Conservation (phyloP, 2,113 vertebrate species). For the Misgurnus anguillicaudatus region DNA sequence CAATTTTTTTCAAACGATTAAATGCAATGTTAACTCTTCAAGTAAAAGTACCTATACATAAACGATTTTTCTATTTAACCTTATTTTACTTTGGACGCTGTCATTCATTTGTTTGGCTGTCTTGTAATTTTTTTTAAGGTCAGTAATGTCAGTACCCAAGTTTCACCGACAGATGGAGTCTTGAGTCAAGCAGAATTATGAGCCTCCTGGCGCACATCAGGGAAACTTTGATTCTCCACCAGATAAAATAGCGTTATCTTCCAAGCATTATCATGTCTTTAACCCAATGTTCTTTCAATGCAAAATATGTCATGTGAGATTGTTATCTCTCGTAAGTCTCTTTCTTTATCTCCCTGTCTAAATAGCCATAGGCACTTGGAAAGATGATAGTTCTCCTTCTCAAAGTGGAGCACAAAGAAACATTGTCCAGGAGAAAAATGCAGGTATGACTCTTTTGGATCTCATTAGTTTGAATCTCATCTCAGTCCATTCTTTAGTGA, state of each 20-base stretch:
- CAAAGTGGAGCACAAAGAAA: conserved; percentile 53
- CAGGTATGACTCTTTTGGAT: conserved; percentile 45
- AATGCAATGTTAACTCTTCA: too few relatives aligned
- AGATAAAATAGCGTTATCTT: conserved; percentile 11
- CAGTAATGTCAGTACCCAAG: background rate
- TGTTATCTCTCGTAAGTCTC: conserved; percentile 18
- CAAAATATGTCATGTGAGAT: conserved; percentile 32
- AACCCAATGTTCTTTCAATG: conserved; percentile 28
- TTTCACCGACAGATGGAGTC: conserved; percentile 28
- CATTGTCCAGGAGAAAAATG: conserved; percentile 52
- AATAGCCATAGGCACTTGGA: conserved; percentile 52
- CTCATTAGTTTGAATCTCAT: conserved; percentile 41
- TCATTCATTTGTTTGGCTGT: too few relatives aligned
- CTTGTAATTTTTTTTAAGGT: too few relatives aligned
- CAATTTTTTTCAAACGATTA: too few relatives aligned
- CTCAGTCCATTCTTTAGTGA: conserved; percentile 15
- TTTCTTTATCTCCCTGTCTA: conserved; percentile 23
- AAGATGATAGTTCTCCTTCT: conserved; percentile 57
- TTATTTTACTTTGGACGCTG: too few relatives aligned
- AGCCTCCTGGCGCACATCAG: background rate
- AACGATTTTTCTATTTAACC: too few relatives aligned
- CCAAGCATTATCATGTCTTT: conserved; percentile 6
- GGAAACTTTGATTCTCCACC: conserved; percentile 14
- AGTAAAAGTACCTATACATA: too few relatives aligned
- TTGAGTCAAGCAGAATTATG: background rate